A percentile compares a stretch with the other conserved stretches of the same genome.
Conservation (phyloP, 1,140 invertebrate species). For the Probaryconus sp. region DNA sequence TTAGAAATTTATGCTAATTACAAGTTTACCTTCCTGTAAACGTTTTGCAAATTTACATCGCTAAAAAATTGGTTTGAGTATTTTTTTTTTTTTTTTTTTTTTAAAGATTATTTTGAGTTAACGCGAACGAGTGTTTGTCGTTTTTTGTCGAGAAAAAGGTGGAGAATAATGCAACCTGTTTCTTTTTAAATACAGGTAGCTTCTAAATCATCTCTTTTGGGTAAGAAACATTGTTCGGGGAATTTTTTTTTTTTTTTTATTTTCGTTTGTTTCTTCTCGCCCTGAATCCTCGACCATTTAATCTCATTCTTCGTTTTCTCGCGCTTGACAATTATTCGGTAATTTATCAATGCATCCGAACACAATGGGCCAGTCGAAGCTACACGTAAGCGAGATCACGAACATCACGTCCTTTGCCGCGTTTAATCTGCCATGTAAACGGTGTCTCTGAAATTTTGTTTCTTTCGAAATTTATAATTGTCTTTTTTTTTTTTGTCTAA, state of each 20-base stretch:
- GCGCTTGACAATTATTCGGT: conserved; percentile 79
- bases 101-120: not conserved
- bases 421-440: conserved; percentile 58
- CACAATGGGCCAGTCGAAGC: conserved; percentile 72
- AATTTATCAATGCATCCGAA: conserved; percentile 77
- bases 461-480: no score
- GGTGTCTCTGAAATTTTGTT: conserved; percentile 68
- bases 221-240: conserved; percentile 25
- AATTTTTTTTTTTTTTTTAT: conserved; percentile 16
- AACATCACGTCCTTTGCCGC: conserved; percentile 57
- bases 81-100: no score
- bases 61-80: no score
- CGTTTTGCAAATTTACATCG: no score
- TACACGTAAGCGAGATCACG: conserved; percentile 64
- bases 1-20: no score
- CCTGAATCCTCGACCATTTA: conserved; percentile 22
- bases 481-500: no score
- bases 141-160: not conserved
- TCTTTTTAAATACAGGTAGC: conserved; percentile 46
- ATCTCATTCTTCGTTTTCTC: conserved; percentile 66
- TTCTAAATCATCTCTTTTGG: conserved; percentile 31
- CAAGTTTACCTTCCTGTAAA: no score
- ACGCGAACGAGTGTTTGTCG: conserved; percentile 21
- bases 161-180: conserved; percentile 14
- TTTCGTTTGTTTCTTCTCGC: conserved; percentile 39